Percentiles rank a stretch among this genome's conserved stretches.
phyloP scores from a whole-genome alignment of 92 coral and sea anemone genomes.

The Palythoa heliodiscus region DNA sequence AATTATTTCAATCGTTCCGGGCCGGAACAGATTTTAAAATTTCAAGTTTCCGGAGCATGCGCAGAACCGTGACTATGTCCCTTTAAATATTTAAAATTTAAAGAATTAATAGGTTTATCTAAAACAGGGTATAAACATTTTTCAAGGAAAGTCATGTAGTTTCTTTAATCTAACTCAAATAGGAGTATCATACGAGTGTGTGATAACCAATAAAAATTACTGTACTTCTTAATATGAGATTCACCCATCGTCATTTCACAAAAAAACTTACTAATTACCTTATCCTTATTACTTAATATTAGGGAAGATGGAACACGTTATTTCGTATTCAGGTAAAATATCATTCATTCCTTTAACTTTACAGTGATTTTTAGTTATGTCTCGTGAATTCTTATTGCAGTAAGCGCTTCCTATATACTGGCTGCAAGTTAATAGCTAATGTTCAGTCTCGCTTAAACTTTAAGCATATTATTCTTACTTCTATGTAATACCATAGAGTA shows the following conservation, averaged over 20 bases:
- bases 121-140: no score
- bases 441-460: not conserved
- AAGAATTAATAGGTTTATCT: no score
- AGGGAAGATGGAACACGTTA: slow-evolving; percentile 41
- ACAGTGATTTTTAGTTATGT: not conserved
- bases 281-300: not conserved
- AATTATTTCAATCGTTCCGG: no score
- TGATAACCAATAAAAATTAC: no score
- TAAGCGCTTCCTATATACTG: not conserved
- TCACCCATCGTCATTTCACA: not conserved
- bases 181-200: no score
- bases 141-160: no score
- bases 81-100: no score
- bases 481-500: not conserved
- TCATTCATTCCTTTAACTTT: not conserved
- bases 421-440: not conserved
- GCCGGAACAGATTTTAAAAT: no score
- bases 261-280: not conserved
- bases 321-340: slow-evolving; percentile 39
- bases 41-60: no score
- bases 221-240: not conserved
- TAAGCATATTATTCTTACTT: not conserved
- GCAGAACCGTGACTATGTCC: no score
- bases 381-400: not conserved
- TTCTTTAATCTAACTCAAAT: no score